Base-by-base conservation (phyloP, 2,113 vertebrate genomes). In the Sialia sialis region DNA sequence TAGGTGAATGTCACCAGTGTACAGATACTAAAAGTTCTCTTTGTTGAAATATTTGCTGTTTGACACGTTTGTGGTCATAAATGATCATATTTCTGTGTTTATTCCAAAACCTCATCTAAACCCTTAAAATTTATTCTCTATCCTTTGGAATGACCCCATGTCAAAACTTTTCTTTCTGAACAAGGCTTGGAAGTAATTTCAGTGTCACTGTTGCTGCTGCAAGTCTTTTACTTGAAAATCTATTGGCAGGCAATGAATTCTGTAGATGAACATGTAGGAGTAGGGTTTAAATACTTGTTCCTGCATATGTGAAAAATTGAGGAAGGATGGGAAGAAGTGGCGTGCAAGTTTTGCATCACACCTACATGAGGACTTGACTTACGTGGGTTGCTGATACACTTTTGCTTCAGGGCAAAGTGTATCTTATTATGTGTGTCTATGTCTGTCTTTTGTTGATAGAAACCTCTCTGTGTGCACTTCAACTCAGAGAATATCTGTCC, bases 221-320 rank as follows among this genome's bases (percentile, higher is more conserved):
- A 68, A 82, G 59, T 69, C 22, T 90, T 83, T 85, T 70, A 62
- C 58, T 77, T 90, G 48, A 62, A 74, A 77, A 62, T 83, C 34
- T 66, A 84, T 62, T 55, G 68, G 84, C 76, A 95, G 73, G 64
- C 94, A 89, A 30, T 51, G 76, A 90, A 73, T 94, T 93, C 67
- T 92, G 80, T 48, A 73, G 83, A 64, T 67, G 58, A 88, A 64
- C 38, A 23, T 54, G 68, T 84, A 68, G 79, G 70, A 88, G 58
- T 80, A 59, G 51, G 63, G 72, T 83, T 94, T 92, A 90, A 89
- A 75, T 84, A 78, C 74, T 84, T 84, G 60, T 93, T 93, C 90
- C 66, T 85, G 78, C 29, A 46, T 52, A 67, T 41, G 55, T 89
- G 59, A 91, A 84, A 89, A 89, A 67, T 51, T 77, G 60, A 85